Evolutionary conservation across 2,113 vertebrate genomes (phyloP), one percentile per base, ranked within the genome.

Genomic region (Sebastes fasciatus): DNA sequence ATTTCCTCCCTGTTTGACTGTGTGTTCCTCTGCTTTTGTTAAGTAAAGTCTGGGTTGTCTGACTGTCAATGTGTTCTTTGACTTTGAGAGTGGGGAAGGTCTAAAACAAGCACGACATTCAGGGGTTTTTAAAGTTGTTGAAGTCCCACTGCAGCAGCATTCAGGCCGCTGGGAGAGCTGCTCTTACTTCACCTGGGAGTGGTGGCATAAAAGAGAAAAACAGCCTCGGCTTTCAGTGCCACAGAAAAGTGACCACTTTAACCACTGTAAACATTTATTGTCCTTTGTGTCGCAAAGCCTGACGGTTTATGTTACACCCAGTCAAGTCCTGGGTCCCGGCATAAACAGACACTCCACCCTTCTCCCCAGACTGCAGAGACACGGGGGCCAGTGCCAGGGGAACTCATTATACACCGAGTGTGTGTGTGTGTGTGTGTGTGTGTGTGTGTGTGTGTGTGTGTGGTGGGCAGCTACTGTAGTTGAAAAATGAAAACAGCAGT

Each of bases 331-430:
- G 83, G 84, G 84, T 83, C 84, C 74, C 13, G 5, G 77, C 67
- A 86, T 77, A 91, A 90, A 92, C 81, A 90, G 75, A 81, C 58
- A 57, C 86, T 84, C 85, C 91, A 90, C 91, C 91, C 93, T 88
- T 61, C 73, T 82, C 51, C 8, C 68, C 61, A 93, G 91, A 88
- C 92, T 67, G 74, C 66, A 52, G 67, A 85, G 79, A 77, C 86
- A 79, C 8, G 14, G 80, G 66, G 82, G 90, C 80, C 63, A 70
- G 68, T 76, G 88, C 91, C 88, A 91, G 86, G 83, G 91, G 84
- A 90, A 89, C 86, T 85, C 90, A 93, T 92, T 92, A 89, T 40
- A 52, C 79, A 77, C 79, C 85, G 49, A 6, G n/a, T 12, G 67
- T 11, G 60, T 8, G 49, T 17, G 62, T 34, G 46, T 48, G 52